phyloP scores from a whole-genome alignment of 2,888 invertebrate species.

The Drosophila austrosaltans region DNA sequence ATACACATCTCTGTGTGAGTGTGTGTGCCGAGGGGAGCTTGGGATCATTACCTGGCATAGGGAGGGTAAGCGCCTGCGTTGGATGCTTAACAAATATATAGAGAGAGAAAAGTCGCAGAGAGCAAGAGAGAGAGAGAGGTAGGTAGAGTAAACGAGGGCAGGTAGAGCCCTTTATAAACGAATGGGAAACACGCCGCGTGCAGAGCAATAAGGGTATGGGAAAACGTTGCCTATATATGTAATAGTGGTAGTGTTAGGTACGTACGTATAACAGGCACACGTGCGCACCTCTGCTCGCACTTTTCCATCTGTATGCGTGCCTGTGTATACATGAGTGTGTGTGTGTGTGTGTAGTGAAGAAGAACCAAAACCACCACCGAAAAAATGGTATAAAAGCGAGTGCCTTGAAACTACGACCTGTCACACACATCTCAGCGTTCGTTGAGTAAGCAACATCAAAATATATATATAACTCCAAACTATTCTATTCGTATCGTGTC shows the following conservation, averaged over 20 bases:
- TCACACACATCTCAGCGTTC: slow-evolving; percentile 81
- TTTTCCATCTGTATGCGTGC: slow-evolving; percentile 28
- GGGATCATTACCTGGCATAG: slow-evolving; percentile 39
- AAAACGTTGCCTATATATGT: slow-evolving; percentile 39
- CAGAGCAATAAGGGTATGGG: slow-evolving; percentile 69
- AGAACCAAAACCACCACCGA: slow-evolving; percentile 63
- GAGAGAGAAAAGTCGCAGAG: background rate
- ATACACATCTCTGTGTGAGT: background rate
- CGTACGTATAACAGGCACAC: slow-evolving; percentile 58
- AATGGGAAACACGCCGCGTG: slow-evolving; percentile 65
- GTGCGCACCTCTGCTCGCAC: slow-evolving; percentile 39
- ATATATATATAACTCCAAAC: background rate
- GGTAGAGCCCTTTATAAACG: slow-evolving; percentile 46
- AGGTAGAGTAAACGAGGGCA: slow-evolving; percentile 46
- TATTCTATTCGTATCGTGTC: slow-evolving; percentile 6
- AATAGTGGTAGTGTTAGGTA: slow-evolving; percentile 44
- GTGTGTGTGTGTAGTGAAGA: slow-evolving; percentile 59
- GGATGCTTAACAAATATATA: slow-evolving; percentile 32
- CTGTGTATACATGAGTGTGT: background rate
- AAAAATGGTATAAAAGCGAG: slow-evolving; percentile 78
- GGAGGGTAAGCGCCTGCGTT: slow-evolving; percentile 69
- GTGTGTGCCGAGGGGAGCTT: slow-evolving; percentile 11
- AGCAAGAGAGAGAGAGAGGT: slow-evolving; percentile 28
- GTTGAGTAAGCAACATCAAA: slow-evolving; percentile 73
- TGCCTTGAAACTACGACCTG: slow-evolving; percentile 76